Percentiles rank a stretch among this genome's conserved stretches.
phyloP scores from a whole-genome alignment of 2,888 invertebrate species.

The Campoplex nolae region DNA sequence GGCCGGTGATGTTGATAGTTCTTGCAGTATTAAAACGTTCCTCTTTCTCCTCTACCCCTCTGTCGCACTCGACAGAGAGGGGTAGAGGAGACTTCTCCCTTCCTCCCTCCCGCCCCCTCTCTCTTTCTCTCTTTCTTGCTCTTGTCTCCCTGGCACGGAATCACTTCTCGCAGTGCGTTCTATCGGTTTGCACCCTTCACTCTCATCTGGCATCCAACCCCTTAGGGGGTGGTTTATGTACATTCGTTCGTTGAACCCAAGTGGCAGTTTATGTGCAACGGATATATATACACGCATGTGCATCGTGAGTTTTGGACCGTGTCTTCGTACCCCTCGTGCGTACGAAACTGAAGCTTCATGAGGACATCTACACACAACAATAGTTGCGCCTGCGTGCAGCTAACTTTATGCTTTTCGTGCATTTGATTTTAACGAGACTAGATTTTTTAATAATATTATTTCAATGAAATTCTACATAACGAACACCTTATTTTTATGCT shows the following conservation, averaged over 20 bases:
- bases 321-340: conserved; percentile 22
- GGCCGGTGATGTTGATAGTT: conserved; percentile 63
- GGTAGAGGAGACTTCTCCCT: too few relatives aligned
- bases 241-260: conserved; percentile 63
- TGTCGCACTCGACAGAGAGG: conserved; percentile 23
- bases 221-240: conserved; percentile 38
- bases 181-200: conserved; percentile 37
- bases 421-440: too few relatives aligned
- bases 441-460: too few relatives aligned
- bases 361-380: not conserved
- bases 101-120: conserved; percentile 21
- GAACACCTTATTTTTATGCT: too few relatives aligned
- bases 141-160: conserved; percentile 23
- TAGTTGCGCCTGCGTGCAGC: not conserved
- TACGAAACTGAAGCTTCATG: conserved; percentile 2
- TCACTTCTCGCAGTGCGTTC: conserved; percentile 26
- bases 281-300: conserved; percentile 66
- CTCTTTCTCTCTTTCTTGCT: conserved; percentile 4
- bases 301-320: not conserved
- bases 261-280: conserved; percentile 60
- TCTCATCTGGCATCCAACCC: conserved; percentile 14
- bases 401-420: too few relatives aligned
- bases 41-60: not conserved
- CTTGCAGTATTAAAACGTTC: conserved; percentile 45
- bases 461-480: too few relatives aligned